Base-by-base conservation (phyloP, 1,140 invertebrate species). In the Lordiphosa mommai region DNA sequence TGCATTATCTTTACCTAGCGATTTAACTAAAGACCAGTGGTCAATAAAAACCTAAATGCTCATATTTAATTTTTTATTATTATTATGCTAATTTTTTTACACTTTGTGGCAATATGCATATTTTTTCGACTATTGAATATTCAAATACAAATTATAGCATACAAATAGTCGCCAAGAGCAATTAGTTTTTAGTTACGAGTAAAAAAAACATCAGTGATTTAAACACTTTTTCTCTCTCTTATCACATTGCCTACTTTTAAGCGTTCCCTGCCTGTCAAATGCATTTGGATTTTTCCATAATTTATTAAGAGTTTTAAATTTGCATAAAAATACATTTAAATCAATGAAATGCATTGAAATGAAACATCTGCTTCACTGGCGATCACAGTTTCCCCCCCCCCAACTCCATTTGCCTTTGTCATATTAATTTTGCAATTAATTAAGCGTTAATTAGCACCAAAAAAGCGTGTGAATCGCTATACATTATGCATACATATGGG, bases 391-490 rank as follows among this genome's bases (percentile, higher is more conserved):
- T 14, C 33, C 5, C 33, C 13, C 13, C 14, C 13, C 14, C 34
- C 14, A 9, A 1, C 23, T 32, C 20, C 57, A 53, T 51, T 51
- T 56, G 41, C 49, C 52, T 55, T 61, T 50, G 57, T 37, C 57
- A 74, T 58, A 76, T 74, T 67, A 71, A 71, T 82, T 70, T 53
- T 70, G 71, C 76, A 82, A 70, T 80, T 82, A 80, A 80, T 80
- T 76, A 80, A 74, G 49, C 47, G 76, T 80, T 80, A 80, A 80
- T 80, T 80, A 73, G 66, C 71, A 68, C 58, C 53, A 82, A 82
- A 71, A 4, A 8, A 40, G 14, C 17, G 38, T 43, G 20, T 43
- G 20, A 43, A 4, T 27, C 5, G 20, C 13, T 71, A 73, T 73
- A 84, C 73, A 80, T 80, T 82, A 84, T 63, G 61, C 51, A 76